Evolutionary conservation across 2,113 vertebrate species (phyloP).

Genomic region (Edolisoma coerulescens): DNA sequence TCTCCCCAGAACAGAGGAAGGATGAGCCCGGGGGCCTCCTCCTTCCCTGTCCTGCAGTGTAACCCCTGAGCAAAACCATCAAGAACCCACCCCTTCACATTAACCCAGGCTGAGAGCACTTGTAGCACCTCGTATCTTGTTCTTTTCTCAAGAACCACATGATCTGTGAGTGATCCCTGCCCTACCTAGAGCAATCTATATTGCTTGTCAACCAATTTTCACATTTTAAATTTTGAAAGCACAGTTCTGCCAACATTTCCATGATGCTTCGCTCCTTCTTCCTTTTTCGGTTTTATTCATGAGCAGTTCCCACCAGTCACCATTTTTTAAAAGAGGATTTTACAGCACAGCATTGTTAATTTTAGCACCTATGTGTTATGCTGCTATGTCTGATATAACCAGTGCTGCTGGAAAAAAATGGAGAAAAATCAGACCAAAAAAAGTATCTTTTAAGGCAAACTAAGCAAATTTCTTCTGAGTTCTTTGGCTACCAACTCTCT

Average conservation of each 20-base stretch:
- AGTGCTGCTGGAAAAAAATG: not conserved
- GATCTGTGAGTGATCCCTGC: not conserved
- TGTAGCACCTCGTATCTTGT: fast-evolving
- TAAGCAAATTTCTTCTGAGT: not conserved
- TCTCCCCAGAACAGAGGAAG: not conserved
- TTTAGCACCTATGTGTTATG: constrained; percentile 9
- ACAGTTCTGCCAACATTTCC: not conserved
- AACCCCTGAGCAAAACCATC: not conserved
- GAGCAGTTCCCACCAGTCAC: constrained; percentile 1
- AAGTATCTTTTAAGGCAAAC: not conserved
- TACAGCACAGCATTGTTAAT: constrained; percentile 13
- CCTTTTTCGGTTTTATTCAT: not conserved
- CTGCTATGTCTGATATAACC: not conserved
- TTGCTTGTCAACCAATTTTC: not conserved
- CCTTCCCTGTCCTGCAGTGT: too few relatives aligned
- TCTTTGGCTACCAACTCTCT: not conserved
- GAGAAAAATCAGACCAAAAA: not conserved
- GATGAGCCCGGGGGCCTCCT: not conserved
- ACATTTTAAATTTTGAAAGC: not conserved
- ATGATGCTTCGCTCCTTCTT: not conserved
- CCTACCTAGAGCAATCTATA: not conserved
- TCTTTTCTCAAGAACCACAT: not conserved
- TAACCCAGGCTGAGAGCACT: not conserved
- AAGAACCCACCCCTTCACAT: fast-evolving
- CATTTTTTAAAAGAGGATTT: not conserved